phyloP scores from a whole-genome alignment of 1,140 invertebrate genomes.

The Drosophila ogumai region DNA sequence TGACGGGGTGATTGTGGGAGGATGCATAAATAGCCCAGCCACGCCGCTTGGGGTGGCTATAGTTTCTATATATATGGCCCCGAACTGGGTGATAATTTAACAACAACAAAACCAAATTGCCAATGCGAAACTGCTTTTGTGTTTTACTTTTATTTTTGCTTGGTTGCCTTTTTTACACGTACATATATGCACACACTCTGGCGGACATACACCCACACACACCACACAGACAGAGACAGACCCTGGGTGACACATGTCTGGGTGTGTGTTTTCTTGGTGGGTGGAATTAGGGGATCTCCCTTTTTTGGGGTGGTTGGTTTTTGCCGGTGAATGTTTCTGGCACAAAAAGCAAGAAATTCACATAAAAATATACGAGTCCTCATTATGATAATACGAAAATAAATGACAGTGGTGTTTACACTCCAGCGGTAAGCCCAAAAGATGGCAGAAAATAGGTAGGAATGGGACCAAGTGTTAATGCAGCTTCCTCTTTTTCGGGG shows the following conservation, averaged over 20 bases:
- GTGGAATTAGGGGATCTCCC: constrained; percentile 26
- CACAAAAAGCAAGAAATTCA: constrained; percentile 79
- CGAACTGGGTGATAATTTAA: constrained; percentile 75
- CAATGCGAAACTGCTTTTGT: constrained; percentile 70
- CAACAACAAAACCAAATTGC: constrained; percentile 71
- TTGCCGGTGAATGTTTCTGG: constrained; percentile 47
- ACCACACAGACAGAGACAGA: constrained; percentile 2
- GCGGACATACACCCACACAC: constrained; percentile 19
- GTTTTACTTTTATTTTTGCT: constrained; percentile 67
- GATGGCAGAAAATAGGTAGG: neutral
- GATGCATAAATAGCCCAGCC: constrained; percentile 61
- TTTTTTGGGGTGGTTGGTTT: constrained; percentile 43
- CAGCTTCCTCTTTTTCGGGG: constrained; percentile 19
- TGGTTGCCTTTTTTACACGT: constrained; percentile 57
- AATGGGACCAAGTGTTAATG: constrained; percentile 36
- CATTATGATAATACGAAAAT: constrained; percentile 85
- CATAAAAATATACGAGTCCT: constrained; percentile 84
- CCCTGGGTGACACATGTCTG: constrained; percentile 29
- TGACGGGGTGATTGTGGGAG: constrained; percentile 29
- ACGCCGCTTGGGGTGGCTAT: constrained; percentile 49
- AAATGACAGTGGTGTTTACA: constrained; percentile 81
- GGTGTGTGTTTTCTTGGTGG: constrained; percentile 13
- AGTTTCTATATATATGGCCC: constrained; percentile 33
- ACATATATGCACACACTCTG: constrained; percentile 2
- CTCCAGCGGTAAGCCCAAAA: constrained; percentile 34